phyloP scores from a whole-genome alignment of 2,888 invertebrate species.

The Cepaea hortensis region DNA sequence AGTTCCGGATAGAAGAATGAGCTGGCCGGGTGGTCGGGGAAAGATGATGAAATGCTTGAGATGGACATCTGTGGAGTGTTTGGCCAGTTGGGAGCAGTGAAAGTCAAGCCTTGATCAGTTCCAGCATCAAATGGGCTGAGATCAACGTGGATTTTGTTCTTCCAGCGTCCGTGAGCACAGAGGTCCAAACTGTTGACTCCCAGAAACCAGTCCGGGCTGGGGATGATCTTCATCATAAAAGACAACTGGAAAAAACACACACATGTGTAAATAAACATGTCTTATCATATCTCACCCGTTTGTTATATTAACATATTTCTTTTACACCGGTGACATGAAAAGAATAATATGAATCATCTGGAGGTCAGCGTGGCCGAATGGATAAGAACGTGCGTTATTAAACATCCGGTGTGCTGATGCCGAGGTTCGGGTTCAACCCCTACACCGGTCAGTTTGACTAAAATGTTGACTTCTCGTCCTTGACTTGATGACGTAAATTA shows the following conservation, averaged over 20 bases:
- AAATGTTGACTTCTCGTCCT: too few relatives aligned
- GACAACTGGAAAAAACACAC: constrained; percentile 84
- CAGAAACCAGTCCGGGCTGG: constrained; percentile 95
- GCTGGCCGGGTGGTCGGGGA: constrained; percentile 93
- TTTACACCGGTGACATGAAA: too few relatives aligned
- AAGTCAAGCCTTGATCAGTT: constrained; percentile 95
- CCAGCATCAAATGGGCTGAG: constrained; percentile 95
- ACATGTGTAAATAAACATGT: neutral
- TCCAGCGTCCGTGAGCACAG: constrained; percentile 93
- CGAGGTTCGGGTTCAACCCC: too few relatives aligned
- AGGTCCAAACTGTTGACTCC: constrained; percentile 93
- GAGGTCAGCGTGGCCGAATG: too few relatives aligned
- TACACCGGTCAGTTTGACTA: too few relatives aligned
- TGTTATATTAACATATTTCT: too few relatives aligned
- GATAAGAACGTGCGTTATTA: too few relatives aligned
- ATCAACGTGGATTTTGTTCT: constrained; percentile 91
- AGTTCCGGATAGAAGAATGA: constrained; percentile 95
- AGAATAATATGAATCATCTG: too few relatives aligned
- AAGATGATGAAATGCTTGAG: constrained; percentile 90
- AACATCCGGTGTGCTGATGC: too few relatives aligned
- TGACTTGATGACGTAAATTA: too few relatives aligned
- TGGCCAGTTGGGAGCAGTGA: constrained; percentile 97
- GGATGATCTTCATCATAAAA: constrained; percentile 91
- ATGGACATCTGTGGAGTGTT: constrained; percentile 92
- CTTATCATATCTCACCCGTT: too few relatives aligned